These are phyloP conservation scores for Butorides virescens DNA, from an alignment of 2,113 vertebrate species.

Conservation along the genomic window DNA sequence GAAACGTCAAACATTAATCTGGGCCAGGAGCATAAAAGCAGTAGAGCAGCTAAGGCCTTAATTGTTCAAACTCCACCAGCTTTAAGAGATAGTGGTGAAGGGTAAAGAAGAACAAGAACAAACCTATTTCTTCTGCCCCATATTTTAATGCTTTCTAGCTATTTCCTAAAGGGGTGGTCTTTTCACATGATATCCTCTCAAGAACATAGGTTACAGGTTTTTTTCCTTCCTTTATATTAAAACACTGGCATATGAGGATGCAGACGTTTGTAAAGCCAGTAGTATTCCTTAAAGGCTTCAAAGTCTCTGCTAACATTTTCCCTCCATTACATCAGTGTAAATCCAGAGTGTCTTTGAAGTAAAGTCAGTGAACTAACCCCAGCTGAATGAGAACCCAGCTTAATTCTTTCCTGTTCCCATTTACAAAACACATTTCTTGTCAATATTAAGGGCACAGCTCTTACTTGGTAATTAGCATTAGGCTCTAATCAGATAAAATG, in stretches of 20 bases:
- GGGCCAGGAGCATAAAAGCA: background rate
- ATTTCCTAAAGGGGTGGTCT: background rate
- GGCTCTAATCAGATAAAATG: background rate
- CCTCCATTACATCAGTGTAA: background rate
- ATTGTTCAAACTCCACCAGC: background rate
- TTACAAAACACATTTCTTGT: background rate
- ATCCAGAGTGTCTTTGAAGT: slow-evolving; percentile 13
- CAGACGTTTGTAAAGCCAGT: background rate
- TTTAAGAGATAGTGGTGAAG: too few relatives aligned
- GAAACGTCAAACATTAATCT: background rate
- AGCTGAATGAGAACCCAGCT: background rate
- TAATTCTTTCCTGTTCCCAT: slow-evolving; percentile 1
- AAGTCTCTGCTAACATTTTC: background rate
- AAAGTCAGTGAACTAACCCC: background rate
- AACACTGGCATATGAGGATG: background rate
- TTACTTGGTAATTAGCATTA: background rate
- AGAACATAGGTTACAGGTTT: background rate
- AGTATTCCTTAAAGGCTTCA: background rate
- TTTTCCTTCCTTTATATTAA: background rate
- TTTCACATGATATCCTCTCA: background rate
- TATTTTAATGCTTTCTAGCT: background rate
- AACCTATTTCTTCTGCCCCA: background rate
- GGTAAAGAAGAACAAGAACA: background rate
- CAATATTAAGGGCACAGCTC: background rate
- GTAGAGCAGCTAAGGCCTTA: background rate